Conservation (phyloP, 2,888 invertebrate species). For the Scelioninae gen. 1 region DNA sequence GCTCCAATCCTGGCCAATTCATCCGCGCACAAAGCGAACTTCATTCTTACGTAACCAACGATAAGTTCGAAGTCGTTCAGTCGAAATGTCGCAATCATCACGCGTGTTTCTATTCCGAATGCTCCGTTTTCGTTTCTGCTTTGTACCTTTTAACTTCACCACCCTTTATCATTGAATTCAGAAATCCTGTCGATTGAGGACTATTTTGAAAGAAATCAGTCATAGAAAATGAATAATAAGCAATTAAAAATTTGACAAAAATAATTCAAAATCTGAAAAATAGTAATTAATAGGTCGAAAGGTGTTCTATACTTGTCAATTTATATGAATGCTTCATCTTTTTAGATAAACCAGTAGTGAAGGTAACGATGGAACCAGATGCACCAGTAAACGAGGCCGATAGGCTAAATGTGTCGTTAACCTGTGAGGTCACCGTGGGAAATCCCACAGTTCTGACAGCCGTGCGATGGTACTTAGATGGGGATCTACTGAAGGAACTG, state of each 20-base stretch:
- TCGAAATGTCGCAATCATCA: slow-evolving; percentile 13
- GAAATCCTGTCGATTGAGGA: too few species aligned
- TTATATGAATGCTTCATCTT: too few species aligned
- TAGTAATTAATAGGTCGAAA: too few species aligned
- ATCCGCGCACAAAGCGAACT: slow-evolving; percentile 40
- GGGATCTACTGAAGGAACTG: slow-evolving; percentile 92
- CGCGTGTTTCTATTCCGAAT: not conserved
- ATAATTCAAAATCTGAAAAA: too few species aligned
- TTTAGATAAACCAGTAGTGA: slow-evolving; percentile 93
- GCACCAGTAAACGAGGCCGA: slow-evolving; percentile 92
- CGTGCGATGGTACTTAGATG: slow-evolving; percentile 95
- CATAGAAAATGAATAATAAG: too few species aligned
- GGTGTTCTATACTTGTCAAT: too few species aligned
- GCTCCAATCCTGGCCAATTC: slow-evolving; percentile 53
- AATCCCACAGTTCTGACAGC: slow-evolving; percentile 90
- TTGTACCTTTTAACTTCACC: too few species aligned
- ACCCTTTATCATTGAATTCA: too few species aligned
- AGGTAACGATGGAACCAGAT: slow-evolving; percentile 90
- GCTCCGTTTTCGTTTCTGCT: too few species aligned
- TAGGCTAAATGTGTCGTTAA: slow-evolving; percentile 91
- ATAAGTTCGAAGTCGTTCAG: slow-evolving; percentile 32
- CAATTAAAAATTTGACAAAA: too few species aligned
- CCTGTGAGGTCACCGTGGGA: slow-evolving; percentile 91
- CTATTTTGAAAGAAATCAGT: too few species aligned
- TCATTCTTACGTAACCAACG: slow-evolving; percentile 49